Evolutionary conservation across 2,888 invertebrate species (phyloP).

Genomic region (Ptycholaimellus sp.): DNA sequence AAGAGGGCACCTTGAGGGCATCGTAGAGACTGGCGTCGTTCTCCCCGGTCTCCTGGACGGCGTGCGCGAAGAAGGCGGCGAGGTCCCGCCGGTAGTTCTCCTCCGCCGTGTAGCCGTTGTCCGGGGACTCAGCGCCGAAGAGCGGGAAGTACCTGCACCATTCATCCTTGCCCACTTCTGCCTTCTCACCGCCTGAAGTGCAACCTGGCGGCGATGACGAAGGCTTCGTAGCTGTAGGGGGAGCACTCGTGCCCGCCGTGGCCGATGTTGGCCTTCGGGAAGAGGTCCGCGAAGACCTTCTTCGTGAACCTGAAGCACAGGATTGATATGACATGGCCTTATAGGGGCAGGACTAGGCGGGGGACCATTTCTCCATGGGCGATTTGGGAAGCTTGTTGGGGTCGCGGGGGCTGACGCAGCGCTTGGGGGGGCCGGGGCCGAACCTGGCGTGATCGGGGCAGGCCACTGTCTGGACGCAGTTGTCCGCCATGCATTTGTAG

Average conservation of each 20-base stretch:
- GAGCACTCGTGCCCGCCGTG: slow-evolving; percentile 16
- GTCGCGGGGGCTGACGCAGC: slow-evolving; percentile 12
- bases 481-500: too few relatives aligned
- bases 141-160: slow-evolving; percentile 23
- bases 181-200: too few relatives aligned
- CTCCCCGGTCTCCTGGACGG: slow-evolving; percentile 22
- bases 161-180: too few relatives aligned
- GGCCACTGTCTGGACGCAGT: too few relatives aligned
- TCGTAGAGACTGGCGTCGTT: slow-evolving; percentile 17
- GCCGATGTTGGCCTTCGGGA: slow-evolving; percentile 21
- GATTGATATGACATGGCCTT: too few relatives aligned
- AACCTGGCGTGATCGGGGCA: too few relatives aligned
- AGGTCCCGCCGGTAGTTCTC: slow-evolving; percentile 17
- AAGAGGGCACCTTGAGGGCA: too few relatives aligned
- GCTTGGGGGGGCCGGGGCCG: slow-evolving; percentile 1
- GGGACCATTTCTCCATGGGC: slow-evolving; percentile 13
- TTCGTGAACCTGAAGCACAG: too few relatives aligned
- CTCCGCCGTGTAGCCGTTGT: slow-evolving; percentile 12
- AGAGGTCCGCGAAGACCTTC: slow-evolving; percentile 17
- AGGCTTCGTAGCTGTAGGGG: slow-evolving; percentile 21
- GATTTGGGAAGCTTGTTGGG: slow-evolving; percentile 14
- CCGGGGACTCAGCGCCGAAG: slow-evolving; percentile 14
- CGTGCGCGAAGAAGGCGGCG: slow-evolving; percentile 22
- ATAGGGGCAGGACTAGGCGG: too few relatives aligned
- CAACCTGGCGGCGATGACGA: slow-evolving; percentile 19